Conservation (phyloP, 1,140 invertebrate genomes). For the Micrasema minimum region DNA sequence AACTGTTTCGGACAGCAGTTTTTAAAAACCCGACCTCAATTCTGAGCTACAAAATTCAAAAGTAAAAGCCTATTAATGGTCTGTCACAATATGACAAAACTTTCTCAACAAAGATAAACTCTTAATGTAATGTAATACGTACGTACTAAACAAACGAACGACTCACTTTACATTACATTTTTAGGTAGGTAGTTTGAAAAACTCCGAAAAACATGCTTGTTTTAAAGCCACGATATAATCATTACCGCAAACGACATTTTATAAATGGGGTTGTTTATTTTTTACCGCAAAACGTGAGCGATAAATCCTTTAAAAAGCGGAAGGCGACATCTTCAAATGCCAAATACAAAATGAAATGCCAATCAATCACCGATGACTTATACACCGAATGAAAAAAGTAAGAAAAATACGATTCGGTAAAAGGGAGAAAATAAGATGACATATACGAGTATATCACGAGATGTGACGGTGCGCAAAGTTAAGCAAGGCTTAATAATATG, state of each 20-base stretch:
- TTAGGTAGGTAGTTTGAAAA: no score
- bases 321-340: slow-evolving; percentile 19
- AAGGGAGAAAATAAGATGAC: slow-evolving; percentile 22
- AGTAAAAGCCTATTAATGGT: no score
- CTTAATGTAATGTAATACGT: no score
- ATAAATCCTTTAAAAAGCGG: slow-evolving; percentile 15
- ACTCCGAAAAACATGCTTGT: no score
- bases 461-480: not conserved
- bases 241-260: not conserved
- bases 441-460: slow-evolving; percentile 6
- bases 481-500: not conserved
- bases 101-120: no score
- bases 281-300: not conserved
- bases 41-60: not conserved
- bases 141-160: no score
- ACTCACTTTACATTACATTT: no score
- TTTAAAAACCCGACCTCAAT: slow-evolving; percentile 3
- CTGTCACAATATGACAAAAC: no score
- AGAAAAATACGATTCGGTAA: slow-evolving; percentile 8
- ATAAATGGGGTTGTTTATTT: not conserved
- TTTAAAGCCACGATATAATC: not conserved
- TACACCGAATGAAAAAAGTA: slow-evolving; percentile 2
- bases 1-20: not conserved
- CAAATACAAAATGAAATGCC: slow-evolving; percentile 19
- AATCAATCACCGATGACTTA: slow-evolving; percentile 27